Evolutionary conservation across 2,113 vertebrate species (phyloP), one percentile per base, ranked within the genome.

Genomic region (Lepus timidus): DNA sequence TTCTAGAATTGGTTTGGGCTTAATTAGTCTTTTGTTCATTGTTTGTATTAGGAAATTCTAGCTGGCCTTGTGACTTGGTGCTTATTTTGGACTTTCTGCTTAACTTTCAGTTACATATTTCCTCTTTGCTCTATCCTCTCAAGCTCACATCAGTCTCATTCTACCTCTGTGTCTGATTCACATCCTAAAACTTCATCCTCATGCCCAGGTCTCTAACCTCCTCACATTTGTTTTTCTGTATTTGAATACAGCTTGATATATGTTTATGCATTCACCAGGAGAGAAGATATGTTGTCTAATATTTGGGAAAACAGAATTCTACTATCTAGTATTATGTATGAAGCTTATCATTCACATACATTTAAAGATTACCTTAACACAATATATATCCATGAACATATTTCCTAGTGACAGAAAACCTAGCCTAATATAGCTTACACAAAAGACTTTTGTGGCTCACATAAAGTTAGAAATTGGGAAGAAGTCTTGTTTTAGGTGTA

Each of bases 351-450:
- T 90, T 90, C 49, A 33, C 7, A 39, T 22, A 62, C 12, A 78
- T 70, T 55, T 68, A 1, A 92, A 81, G 36, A 58, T 65, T 49
- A 29, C 58, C 52, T 76, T n/a, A 67, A 88, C 64, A 81, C 29
- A 17, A 52, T 33, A 29, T 68, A 52, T 78, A 64, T 33, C 19
- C 19, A 88, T 73, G 71, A 39, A 13, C 51, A 64, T 16, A 55
- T 22, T 81, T 94, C 85, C 33, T 74, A 62, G 8, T 90, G 49
- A 70, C 36, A 90, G 61, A 92, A 95, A 91, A 67, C 17, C 1
- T 58, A 73, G 29, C 9, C n/a, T 10, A 52, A 0, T 74, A 1
- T 58, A 94, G 51, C 10, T 74, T 80, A 80, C 86, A 80, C 16
- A 86, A 88, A 91, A n/a, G 3, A 49, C 20, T 62, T 61, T 88